Base-by-base conservation (phyloP, 2,888 invertebrate genomes). In the Tribolium freemani region DNA sequence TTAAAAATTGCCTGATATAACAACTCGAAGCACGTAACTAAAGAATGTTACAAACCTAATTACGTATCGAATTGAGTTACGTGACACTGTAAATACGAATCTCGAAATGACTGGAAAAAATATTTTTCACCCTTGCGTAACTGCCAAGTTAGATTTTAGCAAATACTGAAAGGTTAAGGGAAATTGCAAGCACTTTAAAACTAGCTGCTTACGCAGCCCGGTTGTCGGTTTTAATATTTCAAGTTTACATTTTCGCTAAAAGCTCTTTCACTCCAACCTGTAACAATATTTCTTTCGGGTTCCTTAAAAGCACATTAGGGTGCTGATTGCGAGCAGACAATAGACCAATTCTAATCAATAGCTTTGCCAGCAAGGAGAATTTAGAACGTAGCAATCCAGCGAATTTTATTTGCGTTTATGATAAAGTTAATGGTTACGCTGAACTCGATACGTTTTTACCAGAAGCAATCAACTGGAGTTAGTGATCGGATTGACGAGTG, bases 401-500 rank as follows among this genome's bases (percentile, higher is more conserved):
- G 21, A 53, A 58, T 21, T 58, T 58, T 46, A 58, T 46, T 45
- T 20, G 9, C 21, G 2, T 44, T 58, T 45, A 21, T 5, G 46
- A 21, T 60, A 60, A 60, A 46, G 46, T 60, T 60, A 60, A 60
- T 60, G 60, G 60, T 46, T 26, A 5, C 60, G 46, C 48, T 58
- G 58, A 58, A 58, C 58, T 45, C 58, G 20, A n/a, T 20, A 11
- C 5, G 54, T 10, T 50, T 50, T 61, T 51, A 38, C 38, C 51
- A 51, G 44, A 58, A 46, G 10, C 64, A 64, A 54, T 64, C 26
- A 54, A 45, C 44, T 20, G 45, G 16, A 48, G 56, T 57, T 44
- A 38, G 30, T 48, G 67, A 10, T 57, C 67, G 48, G 56, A 56
- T 26, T 67, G 57, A 57, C 46, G 38, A 48, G 30, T 57, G 57